Evolutionary conservation across 92 coral and sea anemone genomes (phyloP).

Genomic region (Phenganax subtilis): DNA sequence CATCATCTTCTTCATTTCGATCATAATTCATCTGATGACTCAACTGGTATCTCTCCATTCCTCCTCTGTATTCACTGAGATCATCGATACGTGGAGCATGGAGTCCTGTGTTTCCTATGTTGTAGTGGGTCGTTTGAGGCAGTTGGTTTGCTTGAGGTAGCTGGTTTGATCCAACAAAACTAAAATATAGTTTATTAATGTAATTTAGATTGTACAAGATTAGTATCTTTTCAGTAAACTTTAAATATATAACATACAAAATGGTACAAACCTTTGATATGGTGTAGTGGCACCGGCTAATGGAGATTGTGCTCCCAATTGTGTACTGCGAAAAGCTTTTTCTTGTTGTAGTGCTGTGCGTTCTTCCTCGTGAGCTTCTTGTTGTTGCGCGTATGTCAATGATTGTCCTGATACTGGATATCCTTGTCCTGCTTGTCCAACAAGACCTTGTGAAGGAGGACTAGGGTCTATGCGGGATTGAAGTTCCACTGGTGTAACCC

Average conservation of each 20-base stretch:
- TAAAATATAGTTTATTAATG: neutral
- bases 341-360: conserved; percentile 14
- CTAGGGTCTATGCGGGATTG: neutral
- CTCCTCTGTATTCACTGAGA: conserved; percentile 36
- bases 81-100: conserved; percentile 18
- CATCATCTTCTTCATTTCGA: neutral
- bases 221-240: neutral
- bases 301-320: neutral
- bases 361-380: conserved; percentile 38
- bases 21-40: neutral
- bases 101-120: neutral
- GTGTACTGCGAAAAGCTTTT: conserved; percentile 7
- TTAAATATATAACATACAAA: neutral
- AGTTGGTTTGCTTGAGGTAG: neutral
- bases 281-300: neutral
- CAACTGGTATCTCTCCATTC: conserved; percentile 36
- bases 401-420: conserved; percentile 14
- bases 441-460: neutral
- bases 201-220: neutral
- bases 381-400: conserved; percentile 27
- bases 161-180: conserved; percentile 3
- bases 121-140: neutral
- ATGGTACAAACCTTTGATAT: neutral
- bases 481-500: neutral
- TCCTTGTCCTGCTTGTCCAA: conserved; percentile 1